Base-by-base conservation (phyloP, 2,888 invertebrate genomes). In the Scaptomyza reducta region DNA sequence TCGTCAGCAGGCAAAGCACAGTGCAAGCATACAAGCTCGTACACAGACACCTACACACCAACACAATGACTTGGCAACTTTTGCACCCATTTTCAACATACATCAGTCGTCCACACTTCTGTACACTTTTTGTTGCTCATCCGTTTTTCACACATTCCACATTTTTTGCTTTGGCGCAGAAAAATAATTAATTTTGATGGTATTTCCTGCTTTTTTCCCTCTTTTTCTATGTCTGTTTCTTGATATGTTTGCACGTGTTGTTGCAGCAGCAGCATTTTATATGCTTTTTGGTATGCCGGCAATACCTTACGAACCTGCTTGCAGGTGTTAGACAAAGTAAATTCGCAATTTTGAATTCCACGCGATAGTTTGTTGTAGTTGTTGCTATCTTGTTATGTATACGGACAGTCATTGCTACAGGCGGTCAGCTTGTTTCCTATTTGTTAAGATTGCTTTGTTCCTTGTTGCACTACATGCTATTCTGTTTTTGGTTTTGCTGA, bases 121-220 rank as follows among this genome's bases (percentile, higher is more conserved):
- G 64, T 62, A 55, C 65, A 67, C 55, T 62, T 59, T 55, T 70
- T 57, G 50, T 13, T 54, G 55, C 47, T 58, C 77, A 59, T 83
- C 67, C 73, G 58, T 53, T 75, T 58, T 58, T 65, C 66, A 31
- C 70, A 73, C 64, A 63, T 46, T 75, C 47, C 61, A 45, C 62
- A 33, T 44, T 49, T 65, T 70, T 66, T 60, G 58, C 66, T 70
- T 67, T 72, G 62, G 63, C 38, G 51, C 38, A 56, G 68, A 70
- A 87, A 85, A 72, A 88, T 79, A 86, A 83, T 88, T 83, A 86
- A 83, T 88, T 87, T 88, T 74, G 56, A 79, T 71, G 67, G 83
- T 65, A 68, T 57, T 42, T 40, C 10, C n/a, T 22, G 18, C 14
- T 42, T 40, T 25, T 59, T 50, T 14, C 33, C 56, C 18, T 58